Evolutionary conservation across 2,113 vertebrate species (phyloP).

Genomic region (Phycodurus eques): DNA sequence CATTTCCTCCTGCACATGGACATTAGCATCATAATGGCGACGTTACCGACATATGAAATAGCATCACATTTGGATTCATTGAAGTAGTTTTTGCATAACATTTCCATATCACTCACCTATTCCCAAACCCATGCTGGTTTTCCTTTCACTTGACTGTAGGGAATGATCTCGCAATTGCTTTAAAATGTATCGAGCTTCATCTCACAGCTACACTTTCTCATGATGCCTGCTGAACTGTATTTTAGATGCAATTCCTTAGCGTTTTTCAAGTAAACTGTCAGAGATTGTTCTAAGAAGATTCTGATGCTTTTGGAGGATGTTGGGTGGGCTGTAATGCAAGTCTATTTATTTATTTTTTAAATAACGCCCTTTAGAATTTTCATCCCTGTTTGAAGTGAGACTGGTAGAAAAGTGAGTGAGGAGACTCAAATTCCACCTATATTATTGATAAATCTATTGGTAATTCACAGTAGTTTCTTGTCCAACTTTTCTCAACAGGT

Average conservation of each 20-base stretch:
- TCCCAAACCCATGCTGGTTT: slow-evolving; percentile 44
- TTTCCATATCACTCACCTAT: slow-evolving; percentile 52
- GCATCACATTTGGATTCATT: slow-evolving; percentile 46
- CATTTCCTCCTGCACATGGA: slow-evolving; percentile 42
- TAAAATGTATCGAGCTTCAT: slow-evolving; percentile 23
- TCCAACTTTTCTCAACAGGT: slow-evolving; percentile 71
- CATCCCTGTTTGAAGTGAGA: background rate
- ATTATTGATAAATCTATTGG: background rate
- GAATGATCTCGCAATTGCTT: slow-evolving; percentile 20
- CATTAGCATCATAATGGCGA: slow-evolving; percentile 60
- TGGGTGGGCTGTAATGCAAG: background rate
- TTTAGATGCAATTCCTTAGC: slow-evolving; percentile 21
- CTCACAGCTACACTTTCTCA: slow-evolving; percentile 14
- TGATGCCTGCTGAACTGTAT: slow-evolving; percentile 14
- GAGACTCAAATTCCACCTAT: background rate
- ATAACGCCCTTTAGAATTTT: background rate
- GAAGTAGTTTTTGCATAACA: slow-evolving; percentile 37
- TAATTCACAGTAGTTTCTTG: background rate
- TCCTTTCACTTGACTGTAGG: slow-evolving; percentile 26
- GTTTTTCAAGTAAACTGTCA: slow-evolving; percentile 19
- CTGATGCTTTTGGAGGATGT: background rate
- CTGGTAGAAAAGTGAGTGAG: background rate
- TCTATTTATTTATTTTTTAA: background rate
- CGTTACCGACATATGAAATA: slow-evolving; percentile 51
- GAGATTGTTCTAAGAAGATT: slow-evolving; percentile 5